Base-by-base conservation (phyloP, 2,888 invertebrate genomes). In the Kuschelorhynchus macadamiae region DNA sequence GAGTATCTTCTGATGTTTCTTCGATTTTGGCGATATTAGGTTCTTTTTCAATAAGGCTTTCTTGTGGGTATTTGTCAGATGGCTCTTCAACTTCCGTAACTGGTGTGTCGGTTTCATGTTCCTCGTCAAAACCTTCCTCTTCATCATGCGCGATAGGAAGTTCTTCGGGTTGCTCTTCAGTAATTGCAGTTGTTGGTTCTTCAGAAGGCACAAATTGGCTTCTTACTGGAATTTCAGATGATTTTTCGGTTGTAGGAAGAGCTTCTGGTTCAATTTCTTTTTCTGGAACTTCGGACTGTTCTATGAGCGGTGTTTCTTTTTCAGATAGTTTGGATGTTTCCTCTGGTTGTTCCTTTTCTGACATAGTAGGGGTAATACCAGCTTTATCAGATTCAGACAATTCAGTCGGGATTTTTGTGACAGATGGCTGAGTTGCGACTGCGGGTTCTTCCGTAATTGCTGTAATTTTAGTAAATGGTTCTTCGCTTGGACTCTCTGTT, bases 291-390 rank as follows among this genome's bases (percentile, higher is more conserved):
- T 41, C 42, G n/a, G 44, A 9, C 32, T 49, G 42, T 46, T 55
- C 50, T 36, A 52, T 47, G 16, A 25, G 2, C 14, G 47, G 11
- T 17, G 16, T 7, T 55, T 49, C 32, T 64, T 36, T 63, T 11
- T 71, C 53, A 12, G 60, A 16, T 50, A 18, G 9, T 33, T 52
- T 14, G 41, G 62, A 8, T 3, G 30, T 20, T 20, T 14, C 36
- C 61, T 67, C 67, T 44, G 71, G 62, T 56, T 62, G 32, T 21
- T 70, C 70, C 39, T 70, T 64, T 16, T 53, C 55, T 21, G 60
- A 59, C 12, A 42, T 14, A 25, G 46, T 53, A 39, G 60, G 41
- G 41, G 66, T 62, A 47, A 41, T 49, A 44, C 53, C 56, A 30
- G 59, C 39, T 64, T 68, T 63, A 17, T 67, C 71, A 41, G 52